A percentile compares a stretch with the other conserved stretches of the same genome.
Conservation (phyloP, 2,888 invertebrate species). For the Ormyrus thymus region DNA sequence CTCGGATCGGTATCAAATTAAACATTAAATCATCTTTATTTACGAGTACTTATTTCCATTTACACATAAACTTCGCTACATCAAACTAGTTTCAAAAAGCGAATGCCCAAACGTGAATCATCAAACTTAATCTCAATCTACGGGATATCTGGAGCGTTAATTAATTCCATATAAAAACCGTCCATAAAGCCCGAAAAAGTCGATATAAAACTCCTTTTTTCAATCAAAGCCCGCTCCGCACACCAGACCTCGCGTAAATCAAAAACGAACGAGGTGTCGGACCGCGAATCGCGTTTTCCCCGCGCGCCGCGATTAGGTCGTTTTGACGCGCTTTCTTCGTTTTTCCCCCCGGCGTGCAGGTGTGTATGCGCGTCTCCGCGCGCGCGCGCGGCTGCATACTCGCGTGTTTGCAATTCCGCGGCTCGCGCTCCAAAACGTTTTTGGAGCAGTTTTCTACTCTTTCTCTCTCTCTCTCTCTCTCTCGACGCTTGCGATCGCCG, state of each 20-base stretch:
- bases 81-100: too few species aligned
- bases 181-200: too few species aligned
- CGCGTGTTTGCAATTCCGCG: too few species aligned
- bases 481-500: conserved; percentile 9
- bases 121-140: too few species aligned
- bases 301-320: conserved; percentile 1
- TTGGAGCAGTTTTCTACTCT: conserved; percentile 51
- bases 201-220: too few species aligned
- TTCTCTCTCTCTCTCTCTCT: conserved; percentile 13
- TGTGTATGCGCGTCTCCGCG: neutral
- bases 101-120: too few species aligned
- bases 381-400: neutral
- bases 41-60: neutral
- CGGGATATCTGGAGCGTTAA: too few species aligned
- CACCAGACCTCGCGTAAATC: too few species aligned
- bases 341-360: conserved; percentile 13
- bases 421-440: conserved; percentile 51
- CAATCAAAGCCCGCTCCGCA: too few species aligned
- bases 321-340: conserved; percentile 49
- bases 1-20: neutral
- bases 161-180: too few species aligned
- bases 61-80: too few species aligned
- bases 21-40: too few species aligned
- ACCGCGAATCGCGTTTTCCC: conserved; percentile 26
- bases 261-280: conserved; percentile 8